Conservation (phyloP, 2,888 invertebrate species). For the Platycheirus rosarum region DNA sequence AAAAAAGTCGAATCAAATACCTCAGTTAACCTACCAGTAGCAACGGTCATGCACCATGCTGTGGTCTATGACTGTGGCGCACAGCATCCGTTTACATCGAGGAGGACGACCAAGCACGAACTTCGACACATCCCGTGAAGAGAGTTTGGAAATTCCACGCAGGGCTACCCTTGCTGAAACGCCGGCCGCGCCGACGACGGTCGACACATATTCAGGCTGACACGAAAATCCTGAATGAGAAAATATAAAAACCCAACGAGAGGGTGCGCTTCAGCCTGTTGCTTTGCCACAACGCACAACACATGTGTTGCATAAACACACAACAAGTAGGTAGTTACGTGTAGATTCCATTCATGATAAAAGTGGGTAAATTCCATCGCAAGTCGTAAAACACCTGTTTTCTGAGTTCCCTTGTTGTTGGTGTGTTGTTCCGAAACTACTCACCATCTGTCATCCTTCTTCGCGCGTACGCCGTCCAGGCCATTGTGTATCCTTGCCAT, state of each 20-base stretch:
- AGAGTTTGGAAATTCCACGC: slow-evolving; percentile 62
- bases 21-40: slow-evolving; percentile 50
- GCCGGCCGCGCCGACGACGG: slow-evolving; percentile 15
- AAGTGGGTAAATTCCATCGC: slow-evolving; percentile 1
- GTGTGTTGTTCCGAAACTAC: slow-evolving; percentile 9
- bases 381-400: slow-evolving; percentile 62
- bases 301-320: slow-evolving; percentile 53
- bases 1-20: slow-evolving; percentile 51
- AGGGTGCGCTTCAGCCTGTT: slow-evolving; percentile 49
- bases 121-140: slow-evolving; percentile 55
- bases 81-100: slow-evolving; percentile 35
- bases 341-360: slow-evolving; percentile 44
- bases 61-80: slow-evolving; percentile 69
- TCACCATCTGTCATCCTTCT: slow-evolving; percentile 58
- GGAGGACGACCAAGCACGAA: neutral
- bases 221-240: slow-evolving; percentile 33
- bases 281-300: slow-evolving; percentile 31
- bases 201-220: neutral
- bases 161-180: no score
- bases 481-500: slow-evolving; percentile 55
- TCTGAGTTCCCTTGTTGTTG: slow-evolving; percentile 27
- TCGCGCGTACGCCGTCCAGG: slow-evolving; percentile 37
- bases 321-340: neutral
- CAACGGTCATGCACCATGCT: slow-evolving; percentile 44
- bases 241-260: slow-evolving; percentile 36